These are phyloP conservation scores for Cololabis saira DNA, from an alignment of 2,113 vertebrate species.

Conservation along the genomic window DNA sequence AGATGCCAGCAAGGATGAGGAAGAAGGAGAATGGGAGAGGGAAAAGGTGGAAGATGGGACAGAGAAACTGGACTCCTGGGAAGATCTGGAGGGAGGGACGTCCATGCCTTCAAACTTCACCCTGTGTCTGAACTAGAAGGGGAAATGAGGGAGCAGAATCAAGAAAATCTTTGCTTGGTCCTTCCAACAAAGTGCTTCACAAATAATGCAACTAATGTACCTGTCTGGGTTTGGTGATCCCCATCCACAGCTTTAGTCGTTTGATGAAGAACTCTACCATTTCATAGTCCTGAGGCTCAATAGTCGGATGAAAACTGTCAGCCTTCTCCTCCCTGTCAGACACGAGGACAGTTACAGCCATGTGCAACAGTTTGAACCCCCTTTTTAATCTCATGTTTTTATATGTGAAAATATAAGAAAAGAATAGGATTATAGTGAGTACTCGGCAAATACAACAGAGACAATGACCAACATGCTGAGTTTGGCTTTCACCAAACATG, in stretches of 20 bases:
- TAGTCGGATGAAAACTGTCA: slow-evolving; percentile 69
- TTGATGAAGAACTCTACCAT: slow-evolving; percentile 87
- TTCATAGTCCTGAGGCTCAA: slow-evolving; percentile 83
- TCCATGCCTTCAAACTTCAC: slow-evolving; percentile 85
- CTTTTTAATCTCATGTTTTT: no score
- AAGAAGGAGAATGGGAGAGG: slow-evolving; percentile 28
- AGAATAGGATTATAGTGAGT: no score
- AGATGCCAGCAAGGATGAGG: slow-evolving; percentile 58
- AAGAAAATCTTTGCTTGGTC: no score
- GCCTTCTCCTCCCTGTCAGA: slow-evolving; percentile 53
- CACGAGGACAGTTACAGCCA: neutral
- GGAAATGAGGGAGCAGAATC: neutral
- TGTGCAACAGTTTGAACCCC: no score
- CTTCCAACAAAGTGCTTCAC: neutral
- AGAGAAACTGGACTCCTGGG: slow-evolving; percentile 71
- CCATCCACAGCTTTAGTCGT: slow-evolving; percentile 85
- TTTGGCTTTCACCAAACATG: no score
- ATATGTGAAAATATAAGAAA: no score
- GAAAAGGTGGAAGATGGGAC: slow-evolving; percentile 23
- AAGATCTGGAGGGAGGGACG: slow-evolving; percentile 73
- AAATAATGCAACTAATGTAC: slow-evolving; percentile 44
- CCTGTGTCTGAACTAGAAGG: slow-evolving; percentile 83
- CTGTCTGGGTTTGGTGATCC: slow-evolving; percentile 84
- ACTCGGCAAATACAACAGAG: no score
- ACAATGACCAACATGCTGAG: no score